phyloP scores from a whole-genome alignment of 2,797 vertebrate species.

The Microcaecilia unicolor region DNA sequence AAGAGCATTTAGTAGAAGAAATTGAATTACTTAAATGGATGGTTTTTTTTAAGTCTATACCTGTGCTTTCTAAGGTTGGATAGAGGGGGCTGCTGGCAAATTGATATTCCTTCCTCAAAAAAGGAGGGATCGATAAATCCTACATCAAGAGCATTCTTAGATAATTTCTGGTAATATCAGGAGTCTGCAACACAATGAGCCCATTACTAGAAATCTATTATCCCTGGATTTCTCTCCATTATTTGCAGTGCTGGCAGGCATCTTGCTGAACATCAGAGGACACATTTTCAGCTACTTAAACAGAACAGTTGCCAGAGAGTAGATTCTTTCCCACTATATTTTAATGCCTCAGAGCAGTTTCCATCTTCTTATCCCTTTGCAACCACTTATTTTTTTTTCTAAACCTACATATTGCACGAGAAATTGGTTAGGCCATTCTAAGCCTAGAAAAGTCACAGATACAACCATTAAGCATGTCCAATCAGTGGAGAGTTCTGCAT shows the following conservation, averaged over 20 bases:
- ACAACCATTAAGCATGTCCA: no score
- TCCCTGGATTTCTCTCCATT: conserved; percentile 15
- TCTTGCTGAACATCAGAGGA: conserved; percentile 25
- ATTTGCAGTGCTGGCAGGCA: conserved; percentile 5
- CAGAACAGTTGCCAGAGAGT: background rate
- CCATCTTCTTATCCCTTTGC: background rate
- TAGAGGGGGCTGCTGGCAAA: background rate
- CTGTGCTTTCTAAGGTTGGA: background rate
- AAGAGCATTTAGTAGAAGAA: no score
- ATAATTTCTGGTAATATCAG: conserved; percentile 26
- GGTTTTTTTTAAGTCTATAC: background rate
- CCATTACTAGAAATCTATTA: conserved; percentile 26
- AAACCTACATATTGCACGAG: no score
- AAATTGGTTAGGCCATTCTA: no score
- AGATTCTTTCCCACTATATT: conserved; percentile 2
- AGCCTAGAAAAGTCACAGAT: no score
- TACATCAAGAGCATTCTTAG: background rate
- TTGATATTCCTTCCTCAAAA: background rate
- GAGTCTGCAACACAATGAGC: conserved; percentile 28
- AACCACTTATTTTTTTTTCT: no score
- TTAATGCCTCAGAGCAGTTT: background rate
- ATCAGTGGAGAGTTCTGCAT: no score
- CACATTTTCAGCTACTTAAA: conserved; percentile 12
- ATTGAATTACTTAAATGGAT: no score
- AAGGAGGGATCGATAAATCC: background rate